Percentiles rank a stretch among this genome's conserved stretches.
These are phyloP conservation scores for Hippocampus kuda DNA, from an alignment of 2,797 vertebrate species.

Conservation along the genomic window DNA sequence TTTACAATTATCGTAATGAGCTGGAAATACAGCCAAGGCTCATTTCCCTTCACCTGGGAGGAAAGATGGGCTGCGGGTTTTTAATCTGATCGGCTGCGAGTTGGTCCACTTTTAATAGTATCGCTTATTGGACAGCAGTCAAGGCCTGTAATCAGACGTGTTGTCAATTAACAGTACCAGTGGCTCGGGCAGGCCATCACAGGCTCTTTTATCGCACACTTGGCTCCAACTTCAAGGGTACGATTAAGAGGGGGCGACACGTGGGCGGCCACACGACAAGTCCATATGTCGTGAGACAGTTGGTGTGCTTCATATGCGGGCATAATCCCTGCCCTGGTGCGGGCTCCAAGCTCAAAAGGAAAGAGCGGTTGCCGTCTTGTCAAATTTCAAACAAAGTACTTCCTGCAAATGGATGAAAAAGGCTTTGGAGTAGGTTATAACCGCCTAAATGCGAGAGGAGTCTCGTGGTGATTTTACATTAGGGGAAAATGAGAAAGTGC, in stretches of 20 bases:
- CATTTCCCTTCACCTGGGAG: not conserved
- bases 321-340: slow-evolving; percentile 10
- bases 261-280: slow-evolving; percentile 32
- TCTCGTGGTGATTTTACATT: not conserved
- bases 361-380: slow-evolving; percentile 14
- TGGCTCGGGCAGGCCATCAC: slow-evolving; percentile 2
- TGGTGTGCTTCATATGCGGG: slow-evolving; percentile 4
- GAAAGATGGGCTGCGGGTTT: not conserved
- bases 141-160: slow-evolving; percentile 55
- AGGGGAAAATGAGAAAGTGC: slow-evolving; percentile 5
- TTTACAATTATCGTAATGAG: not conserved
- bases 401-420: slow-evolving; percentile 22
- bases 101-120: slow-evolving; percentile 27
- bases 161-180: slow-evolving; percentile 49
- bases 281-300: slow-evolving; percentile 35
- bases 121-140: slow-evolving; percentile 39
- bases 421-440: not conserved
- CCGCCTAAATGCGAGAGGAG: not conserved
- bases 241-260: slow-evolving; percentile 28
- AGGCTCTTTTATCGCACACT: slow-evolving; percentile 25
- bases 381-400: slow-evolving; percentile 16
- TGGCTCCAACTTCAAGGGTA: slow-evolving; percentile 40
- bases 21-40: not conserved
- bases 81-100: not conserved
- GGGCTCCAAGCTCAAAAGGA: slow-evolving; percentile 17